phyloP scores from a whole-genome alignment of 2,797 vertebrate genomes.

The Alectoris magna region DNA sequence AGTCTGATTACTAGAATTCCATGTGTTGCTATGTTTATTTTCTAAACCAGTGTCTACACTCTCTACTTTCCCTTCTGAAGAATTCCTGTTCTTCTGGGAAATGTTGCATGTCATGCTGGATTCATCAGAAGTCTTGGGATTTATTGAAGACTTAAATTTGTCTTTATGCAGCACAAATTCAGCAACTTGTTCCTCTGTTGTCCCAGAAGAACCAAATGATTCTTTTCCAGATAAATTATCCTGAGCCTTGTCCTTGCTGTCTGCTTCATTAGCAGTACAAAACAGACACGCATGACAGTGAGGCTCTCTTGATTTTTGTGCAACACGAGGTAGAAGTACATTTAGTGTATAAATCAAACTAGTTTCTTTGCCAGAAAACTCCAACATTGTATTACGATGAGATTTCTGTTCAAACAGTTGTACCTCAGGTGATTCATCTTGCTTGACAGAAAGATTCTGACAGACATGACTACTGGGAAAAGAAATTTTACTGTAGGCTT shows the following conservation, averaged over 20 bases:
- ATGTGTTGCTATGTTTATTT: neutral
- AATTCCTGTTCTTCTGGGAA: constrained; percentile 1
- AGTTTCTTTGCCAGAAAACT: constrained; percentile 19
- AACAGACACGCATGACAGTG: neutral
- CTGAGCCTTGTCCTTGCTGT: constrained; percentile 18
- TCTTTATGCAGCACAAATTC: neutral
- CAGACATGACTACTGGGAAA: neutral
- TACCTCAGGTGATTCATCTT: neutral
- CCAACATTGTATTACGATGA: neutral
- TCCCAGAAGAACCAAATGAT: constrained; percentile 30
- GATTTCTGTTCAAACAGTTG: constrained; percentile 34
- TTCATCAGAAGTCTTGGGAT: neutral
- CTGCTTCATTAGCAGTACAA: neutral
- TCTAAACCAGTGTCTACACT: neutral
- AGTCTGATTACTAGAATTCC: neutral
- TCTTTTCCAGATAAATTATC: constrained; percentile 53
- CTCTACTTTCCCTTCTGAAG: neutral
- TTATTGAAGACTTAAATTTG: neutral
- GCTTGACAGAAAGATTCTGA: neutral
- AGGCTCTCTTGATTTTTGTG: constrained; percentile 36
- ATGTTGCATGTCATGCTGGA: neutral
- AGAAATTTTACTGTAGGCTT: neutral
- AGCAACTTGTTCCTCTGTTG: neutral
- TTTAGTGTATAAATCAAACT: neutral
- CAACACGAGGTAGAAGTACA: neutral